These are phyloP conservation scores for Magallana ariakensis DNA, from an alignment of 1,140 invertebrate genomes.

Conservation along the genomic window DNA sequence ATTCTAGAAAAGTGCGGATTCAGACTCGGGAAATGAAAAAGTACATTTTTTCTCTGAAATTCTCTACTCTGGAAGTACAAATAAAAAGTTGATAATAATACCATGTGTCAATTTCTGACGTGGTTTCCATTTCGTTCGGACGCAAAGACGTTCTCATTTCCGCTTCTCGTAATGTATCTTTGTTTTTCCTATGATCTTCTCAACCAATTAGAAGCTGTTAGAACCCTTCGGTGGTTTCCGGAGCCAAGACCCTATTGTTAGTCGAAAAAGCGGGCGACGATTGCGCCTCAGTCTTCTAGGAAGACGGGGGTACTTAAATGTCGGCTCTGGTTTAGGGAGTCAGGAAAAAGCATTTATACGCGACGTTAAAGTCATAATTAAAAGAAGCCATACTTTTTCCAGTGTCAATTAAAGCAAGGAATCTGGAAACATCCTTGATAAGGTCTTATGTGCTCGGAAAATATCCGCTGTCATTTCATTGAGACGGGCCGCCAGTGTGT, in stretches of 20 bases:
- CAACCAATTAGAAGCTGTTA: slow-evolving; percentile 37
- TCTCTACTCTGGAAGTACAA: background rate
- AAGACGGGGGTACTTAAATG: slow-evolving; percentile 23
- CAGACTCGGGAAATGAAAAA: background rate
- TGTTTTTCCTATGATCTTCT: slow-evolving; percentile 34
- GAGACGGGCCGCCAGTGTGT: background rate
- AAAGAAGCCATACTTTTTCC: slow-evolving; percentile 12
- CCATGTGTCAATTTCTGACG: slow-evolving; percentile 12
- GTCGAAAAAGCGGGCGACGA: background rate
- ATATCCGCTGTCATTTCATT: slow-evolving; percentile 28
- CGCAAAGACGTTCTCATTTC: slow-evolving; percentile 31
- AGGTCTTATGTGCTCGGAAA: slow-evolving; percentile 5
- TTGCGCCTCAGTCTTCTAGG: background rate
- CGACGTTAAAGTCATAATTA: slow-evolving; percentile 28
- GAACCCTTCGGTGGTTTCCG: slow-evolving; percentile 31
- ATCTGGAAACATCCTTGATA: background rate
- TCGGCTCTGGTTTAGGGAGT: background rate
- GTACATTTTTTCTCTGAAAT: background rate
- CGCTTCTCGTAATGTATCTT: slow-evolving; percentile 28
- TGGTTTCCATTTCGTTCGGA: slow-evolving; percentile 25
- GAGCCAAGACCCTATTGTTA: slow-evolving; percentile 23
- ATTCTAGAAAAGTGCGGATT: too few relatives aligned
- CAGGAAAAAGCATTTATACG: slow-evolving; percentile 2
- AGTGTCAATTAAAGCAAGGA: slow-evolving; percentile 29
- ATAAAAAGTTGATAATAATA: background rate